Conservation (phyloP, 2,113 vertebrate species). For the Copsychus sechellarum region DNA sequence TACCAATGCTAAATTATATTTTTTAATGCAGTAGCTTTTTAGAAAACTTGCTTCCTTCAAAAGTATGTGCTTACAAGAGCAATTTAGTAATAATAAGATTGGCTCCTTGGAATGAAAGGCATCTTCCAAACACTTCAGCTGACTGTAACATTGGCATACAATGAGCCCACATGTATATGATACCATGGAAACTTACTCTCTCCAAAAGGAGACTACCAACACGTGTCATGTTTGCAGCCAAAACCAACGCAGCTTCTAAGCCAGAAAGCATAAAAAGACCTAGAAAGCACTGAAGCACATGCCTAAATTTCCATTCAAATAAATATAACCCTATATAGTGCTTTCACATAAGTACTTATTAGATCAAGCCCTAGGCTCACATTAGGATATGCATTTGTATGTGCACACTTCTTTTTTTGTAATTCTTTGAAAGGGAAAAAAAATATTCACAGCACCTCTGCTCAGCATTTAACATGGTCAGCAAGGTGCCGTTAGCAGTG, state of each 20-base stretch:
- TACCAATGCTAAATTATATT: not conserved
- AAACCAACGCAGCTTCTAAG: not conserved
- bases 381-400: not conserved
- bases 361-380: not conserved
- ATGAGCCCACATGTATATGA: not conserved
- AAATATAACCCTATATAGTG: not conserved
- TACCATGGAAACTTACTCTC: not conserved
- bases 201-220: not conserved
- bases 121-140: not conserved
- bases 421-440: not conserved
- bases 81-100: not conserved
- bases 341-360: not conserved
- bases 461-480: not conserved
- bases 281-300: not conserved
- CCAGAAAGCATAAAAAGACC: not conserved
- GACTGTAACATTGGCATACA: not conserved
- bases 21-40: not conserved
- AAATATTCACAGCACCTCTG: not conserved
- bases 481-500: not conserved
- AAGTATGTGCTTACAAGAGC: not conserved
- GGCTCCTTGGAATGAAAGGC: not conserved
- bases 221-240: not conserved
- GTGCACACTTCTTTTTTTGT: accelerated
- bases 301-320: not conserved
- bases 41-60: not conserved